Evolutionary conservation across 2,888 invertebrate genomes (phyloP), one percentile per base, ranked within the genome.

Genomic region (Disparrhopalites patrizii): DNA sequence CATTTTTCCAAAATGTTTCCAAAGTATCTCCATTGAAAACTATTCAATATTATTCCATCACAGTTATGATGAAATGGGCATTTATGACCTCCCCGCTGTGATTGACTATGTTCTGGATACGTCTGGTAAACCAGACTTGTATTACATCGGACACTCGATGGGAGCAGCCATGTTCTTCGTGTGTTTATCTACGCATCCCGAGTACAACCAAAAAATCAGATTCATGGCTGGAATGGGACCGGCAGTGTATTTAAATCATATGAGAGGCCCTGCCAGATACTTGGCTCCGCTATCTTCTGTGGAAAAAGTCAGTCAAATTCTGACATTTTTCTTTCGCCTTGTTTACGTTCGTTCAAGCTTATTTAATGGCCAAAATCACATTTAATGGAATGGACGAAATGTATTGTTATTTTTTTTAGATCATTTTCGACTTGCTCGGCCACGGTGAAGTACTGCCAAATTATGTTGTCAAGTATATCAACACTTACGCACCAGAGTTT

Each of bases 121-220:
- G 7, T 82, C 84, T 1, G 77, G 79, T 2, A 77, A 77, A 27
- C 66, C 77, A 15, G 77, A 78, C 58, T 67, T 85, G 1, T 78
- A 79, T 57, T 85, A 83, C 76, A 77, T 84, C 27, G 85, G 84
- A 1, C 84, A 85, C 77, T 85, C 85, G 1, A 81, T 86, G 80
- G 86, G 85, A 1, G 81, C 82, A 4, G 82, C 83, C 30, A 81
- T 80, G 5, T 83, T 82, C 72, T 82, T 85, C 78, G 82, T 83
- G 66, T 84, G 83, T 80, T 79, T 83, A 75, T 80, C 83, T 0
- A 79, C 81, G 68, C 79, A 79, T 65, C 85, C 85, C 0, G 82
- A 85, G 70, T 82, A 83, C 73, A 84, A 85, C 38, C 78, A 80
- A 3, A 83, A 82, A 67, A 71, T 85, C 5, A 77, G 82, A 15